These are phyloP conservation scores for Syritta pipiens DNA, from an alignment of 2,888 invertebrate genomes.

Conservation along the genomic window DNA sequence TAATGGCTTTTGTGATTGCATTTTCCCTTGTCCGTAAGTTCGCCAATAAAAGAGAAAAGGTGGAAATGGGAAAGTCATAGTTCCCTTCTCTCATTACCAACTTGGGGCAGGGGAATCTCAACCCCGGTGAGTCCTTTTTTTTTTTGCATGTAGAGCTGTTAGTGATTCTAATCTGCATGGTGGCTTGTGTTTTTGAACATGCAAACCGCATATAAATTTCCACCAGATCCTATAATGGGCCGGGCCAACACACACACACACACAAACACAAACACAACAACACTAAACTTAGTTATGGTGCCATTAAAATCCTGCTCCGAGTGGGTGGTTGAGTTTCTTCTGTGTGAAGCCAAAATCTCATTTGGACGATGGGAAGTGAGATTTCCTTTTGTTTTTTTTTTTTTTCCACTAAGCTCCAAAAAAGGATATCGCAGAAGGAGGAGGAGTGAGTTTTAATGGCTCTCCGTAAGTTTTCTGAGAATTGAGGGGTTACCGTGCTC, in stretches of 20 bases:
- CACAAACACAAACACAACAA: neutral
- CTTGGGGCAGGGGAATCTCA: neutral
- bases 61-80: neutral
- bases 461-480: no score
- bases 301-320: conserved; percentile 25
- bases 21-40: neutral
- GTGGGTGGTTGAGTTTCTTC: neutral
- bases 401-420: no score
- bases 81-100: conserved; percentile 33
- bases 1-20: conserved; percentile 18
- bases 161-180: conserved; percentile 45
- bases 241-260: conserved; percentile 14
- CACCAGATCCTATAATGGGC: conserved; percentile 40
- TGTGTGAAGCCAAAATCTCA: conserved; percentile 12
- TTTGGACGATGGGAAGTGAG: conserved; percentile 3
- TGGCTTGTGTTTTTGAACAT: conserved; percentile 38
- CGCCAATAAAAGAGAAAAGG: neutral
- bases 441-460: no score
- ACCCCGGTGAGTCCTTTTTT: conserved; percentile 8
- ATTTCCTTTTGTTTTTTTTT: conserved; percentile 9
- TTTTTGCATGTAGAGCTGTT: conserved; percentile 30
- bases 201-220: conserved; percentile 54
- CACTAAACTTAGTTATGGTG: conserved; percentile 13
- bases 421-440: no score
- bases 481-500: no score